These are phyloP conservation scores for Rhegmatorhina hoffmannsi DNA, from an alignment of 2,113 vertebrate genomes.

Conservation along the genomic window DNA sequence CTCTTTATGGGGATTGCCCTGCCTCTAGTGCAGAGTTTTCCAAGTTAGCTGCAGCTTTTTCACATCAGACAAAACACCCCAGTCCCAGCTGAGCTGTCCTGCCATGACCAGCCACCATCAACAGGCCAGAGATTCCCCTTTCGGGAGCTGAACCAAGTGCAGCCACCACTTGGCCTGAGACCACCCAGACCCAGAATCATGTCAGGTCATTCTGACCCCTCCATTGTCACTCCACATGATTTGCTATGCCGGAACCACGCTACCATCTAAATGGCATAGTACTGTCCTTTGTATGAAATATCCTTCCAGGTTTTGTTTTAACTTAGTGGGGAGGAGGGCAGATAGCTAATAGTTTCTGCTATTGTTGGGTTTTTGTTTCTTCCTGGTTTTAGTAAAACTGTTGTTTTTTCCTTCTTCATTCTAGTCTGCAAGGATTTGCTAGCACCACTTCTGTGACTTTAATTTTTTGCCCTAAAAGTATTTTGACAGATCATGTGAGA, in stretches of 20 bases:
- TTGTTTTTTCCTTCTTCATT: neutral
- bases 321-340: no score
- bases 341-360: neutral
- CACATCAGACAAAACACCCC: neutral
- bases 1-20: neutral
- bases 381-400: neutral
- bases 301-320: neutral
- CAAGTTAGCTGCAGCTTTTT: neutral
- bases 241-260: neutral
- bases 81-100: neutral
- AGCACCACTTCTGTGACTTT: neutral
- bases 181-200: neutral
- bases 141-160: neutral
- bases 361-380: neutral
- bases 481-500: neutral
- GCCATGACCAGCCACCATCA: neutral
- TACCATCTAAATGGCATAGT: neutral
- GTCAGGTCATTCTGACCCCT: neutral
- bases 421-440: neutral
- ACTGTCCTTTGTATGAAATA: neutral
- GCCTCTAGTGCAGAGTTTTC: neutral
- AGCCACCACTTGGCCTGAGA: no score
- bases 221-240: neutral
- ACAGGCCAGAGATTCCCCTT: neutral
- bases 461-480: neutral